Evolutionary conservation across 2,113 vertebrate genomes (phyloP), one percentile per base, ranked within the genome.

Genomic region (Lichenostomus cassidix): DNA sequence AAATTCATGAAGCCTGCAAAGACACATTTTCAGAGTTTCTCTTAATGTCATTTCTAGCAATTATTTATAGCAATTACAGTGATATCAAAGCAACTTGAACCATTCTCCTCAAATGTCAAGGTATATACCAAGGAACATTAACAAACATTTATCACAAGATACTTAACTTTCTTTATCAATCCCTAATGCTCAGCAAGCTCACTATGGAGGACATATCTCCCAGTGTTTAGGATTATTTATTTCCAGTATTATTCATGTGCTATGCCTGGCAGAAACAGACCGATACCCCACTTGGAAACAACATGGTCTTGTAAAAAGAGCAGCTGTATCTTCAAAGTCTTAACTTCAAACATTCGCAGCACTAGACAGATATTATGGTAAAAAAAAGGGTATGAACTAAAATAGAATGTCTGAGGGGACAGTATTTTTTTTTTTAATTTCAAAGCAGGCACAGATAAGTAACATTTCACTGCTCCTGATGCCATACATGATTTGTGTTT

Each of bases 1-100:
- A 96, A 99, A 99, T 96, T 99, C 99, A 68, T 99, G 99, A 88
- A 99, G 98, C 64, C 99, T 99, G 97, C 33, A 96, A 86, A 91
- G 78, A 83, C 18, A 79, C 14, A 75, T 81, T 78, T 86, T 39
- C 41, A 79, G 41, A 62, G 55, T 50, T 79, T 20, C 41, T 42
- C 5, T 56, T 46, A 93, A 35, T 47, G 14, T 4, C 6, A 52
- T 59, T 60, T 73, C 46, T 12, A 68, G 59, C 15, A 46, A 67
- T 73, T 82, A 58, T 21, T 85, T 59, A 28, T 16, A 75, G 29
- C 11, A 67, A 46, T 58, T 64, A 53, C 9, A 53, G 35, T 59
- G 31, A 24, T 35, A 82, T 5, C 41, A 63, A 91, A 16, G 42
- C 37, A 67, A 22, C 35, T 27, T 73, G 10, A 87, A 12, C 10